A percentile compares a stretch with the other conserved stretches of the same genome.
Evolutionary conservation across 1,140 invertebrate species (phyloP).

Genomic region (Hyles euphorbiae): DNA sequence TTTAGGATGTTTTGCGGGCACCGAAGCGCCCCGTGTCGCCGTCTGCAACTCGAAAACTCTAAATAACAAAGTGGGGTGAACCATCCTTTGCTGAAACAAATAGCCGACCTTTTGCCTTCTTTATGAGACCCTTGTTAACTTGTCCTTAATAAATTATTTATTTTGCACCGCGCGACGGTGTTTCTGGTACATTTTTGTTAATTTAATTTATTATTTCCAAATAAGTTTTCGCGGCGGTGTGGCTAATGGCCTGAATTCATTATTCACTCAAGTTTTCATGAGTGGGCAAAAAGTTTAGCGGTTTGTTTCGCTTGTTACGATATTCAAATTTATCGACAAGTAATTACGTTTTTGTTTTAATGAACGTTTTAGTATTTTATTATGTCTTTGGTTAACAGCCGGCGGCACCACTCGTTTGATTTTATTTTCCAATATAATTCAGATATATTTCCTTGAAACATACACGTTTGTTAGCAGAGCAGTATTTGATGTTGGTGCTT

Average conservation of each 20-base stretch:
- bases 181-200: constrained; percentile 39
- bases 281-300: constrained; percentile 8
- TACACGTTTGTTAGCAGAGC: too few species aligned
- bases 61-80: constrained; percentile 57
- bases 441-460: too few species aligned
- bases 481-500: too few species aligned
- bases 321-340: constrained; percentile 12
- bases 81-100: constrained; percentile 63
- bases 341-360: constrained; percentile 4
- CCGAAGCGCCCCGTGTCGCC: constrained; percentile 24
- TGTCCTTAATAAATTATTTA: constrained; percentile 74
- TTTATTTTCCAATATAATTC: too few species aligned
- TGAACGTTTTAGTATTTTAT: too few species aligned
- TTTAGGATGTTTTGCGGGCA: constrained; percentile 41
- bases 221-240: constrained; percentile 35
- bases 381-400: too few species aligned
- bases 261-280: constrained; percentile 17
- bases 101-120: constrained; percentile 72
- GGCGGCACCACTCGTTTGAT: too few species aligned
- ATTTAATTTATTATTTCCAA: constrained; percentile 51
- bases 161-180: constrained; percentile 41
- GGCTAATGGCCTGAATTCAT: constrained; percentile 30
- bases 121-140: constrained; percentile 73
- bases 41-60: constrained; percentile 45
- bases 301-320: constrained; percentile 1